Base-by-base conservation (phyloP, 1,140 invertebrate species). In the Pseudomyrmex sp. region DNA sequence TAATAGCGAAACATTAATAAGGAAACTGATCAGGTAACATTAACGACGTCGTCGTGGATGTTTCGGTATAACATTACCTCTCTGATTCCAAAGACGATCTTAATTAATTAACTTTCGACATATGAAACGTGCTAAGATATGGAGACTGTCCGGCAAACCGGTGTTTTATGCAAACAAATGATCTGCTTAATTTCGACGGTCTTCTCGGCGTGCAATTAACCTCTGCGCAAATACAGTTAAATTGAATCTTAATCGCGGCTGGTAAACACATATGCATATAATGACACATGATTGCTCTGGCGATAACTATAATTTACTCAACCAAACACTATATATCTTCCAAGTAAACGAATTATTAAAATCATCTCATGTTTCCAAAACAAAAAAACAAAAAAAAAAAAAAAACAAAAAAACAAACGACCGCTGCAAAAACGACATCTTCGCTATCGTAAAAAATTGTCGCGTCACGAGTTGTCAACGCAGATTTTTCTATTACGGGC, bases 191-290 rank as follows among this genome's bases (percentile, higher is more conserved):
- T 79, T 77, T 69, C 15, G 20, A 12, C 8, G 10, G 10, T 69
- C 35, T 58, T 23, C 15, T 7, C 20, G 52, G 18, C 23, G 35
- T 79, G 13, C 18, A 69, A 69, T 79, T 79, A 79, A 69, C 4
- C 35, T 52, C 5, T 44, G n/a, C 63, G 15, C 63, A 68, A 66
- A 18, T 54, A 18, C 26, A 56, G 18, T 23, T 44, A 56, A 77
- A 77, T 77, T 58, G 35, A 68, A 68, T 69, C 75, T 69, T 69
- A 77, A 77, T 69, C 35, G 52, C 18, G 20, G 13, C 15, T 15
- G 20, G 18, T 18, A 77, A 63, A 79, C 18, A 58, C 3, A 8
- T 58, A 13, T 74, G 59, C 50, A 52, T 52, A 52, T 65, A 65
- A 65, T 65, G 44, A 65, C 62, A 77, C 52, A 77, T 58, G 13